Base-by-base conservation (phyloP, 2,797 vertebrate genomes). In the Sebastes cheni region DNA sequence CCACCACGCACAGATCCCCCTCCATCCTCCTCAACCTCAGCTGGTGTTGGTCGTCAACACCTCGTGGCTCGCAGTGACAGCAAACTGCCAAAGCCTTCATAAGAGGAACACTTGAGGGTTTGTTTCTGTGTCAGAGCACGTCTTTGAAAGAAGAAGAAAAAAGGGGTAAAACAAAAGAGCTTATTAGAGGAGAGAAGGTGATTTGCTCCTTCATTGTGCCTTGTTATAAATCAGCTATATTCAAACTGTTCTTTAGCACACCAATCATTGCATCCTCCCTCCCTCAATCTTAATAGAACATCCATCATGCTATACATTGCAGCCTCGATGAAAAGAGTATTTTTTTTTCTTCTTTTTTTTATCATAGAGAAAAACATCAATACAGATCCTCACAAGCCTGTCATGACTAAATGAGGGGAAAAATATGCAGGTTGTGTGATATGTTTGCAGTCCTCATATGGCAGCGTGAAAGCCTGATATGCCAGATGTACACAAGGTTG, bases 171-270 rank as follows among this genome's bases (percentile, higher is more conserved):
- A 83, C 59, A 61, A 59, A 75, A 86, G 69, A 88, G 82, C 80
- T 86, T 85, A 87, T 86, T 65, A 69, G 72, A 72, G 61, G 66
- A 79, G 11, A 61, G 27, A 64, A 23, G 79, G 73, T 88, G 87
- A 82, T 18, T 69, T 86, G 75, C 88, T 96, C 96, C 96, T 97
- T 97, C 95, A 96, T 89, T 87, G 86, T 95, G 93, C 92, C 91
- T 84, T 89, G 87, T 88, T 88, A 84, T 89, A 88, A 90, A 85
- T 80, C 82, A 82, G 39, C 74, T 77, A 30, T n/a, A 69, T 84
- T 89, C 85, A 87, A 77, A 81, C 34, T 71, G 9, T 79, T 76
- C 52, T 68, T 66, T 25, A 68, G 86, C 83, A 81, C 89, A 67
- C 29, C 74, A 25, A 78, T 82, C 85, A 80, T 61, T 39, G 76